Conservation (phyloP, 1,140 invertebrate genomes). For the Sarcophaga peregrina region DNA sequence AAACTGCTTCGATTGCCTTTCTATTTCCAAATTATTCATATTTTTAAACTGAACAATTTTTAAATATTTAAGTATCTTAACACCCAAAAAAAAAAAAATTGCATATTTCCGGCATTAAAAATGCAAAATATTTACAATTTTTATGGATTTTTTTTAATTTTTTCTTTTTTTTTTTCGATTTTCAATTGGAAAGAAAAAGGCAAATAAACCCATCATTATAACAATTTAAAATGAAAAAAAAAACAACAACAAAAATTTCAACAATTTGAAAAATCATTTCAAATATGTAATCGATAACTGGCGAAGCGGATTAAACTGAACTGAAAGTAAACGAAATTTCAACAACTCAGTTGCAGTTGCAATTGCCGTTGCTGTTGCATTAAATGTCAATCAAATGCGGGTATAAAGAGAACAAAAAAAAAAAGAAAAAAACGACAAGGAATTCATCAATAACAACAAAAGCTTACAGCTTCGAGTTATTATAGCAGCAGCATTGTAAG, state of each 20-base stretch:
- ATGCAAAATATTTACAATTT: too few relatives aligned
- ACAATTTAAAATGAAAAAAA: not conserved
- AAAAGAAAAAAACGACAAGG: not conserved
- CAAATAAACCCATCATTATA: not conserved
- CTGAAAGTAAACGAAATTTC: too few relatives aligned
- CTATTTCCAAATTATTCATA: too few relatives aligned
- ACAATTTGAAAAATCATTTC: not conserved
- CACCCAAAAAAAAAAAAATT: too few relatives aligned
- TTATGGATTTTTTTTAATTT: too few relatives aligned
- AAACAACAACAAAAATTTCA: not conserved
- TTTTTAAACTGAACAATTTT: too few relatives aligned
- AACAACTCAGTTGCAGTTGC: not conserved
- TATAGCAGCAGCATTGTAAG: not conserved
- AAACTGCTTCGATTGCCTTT: too few relatives aligned
- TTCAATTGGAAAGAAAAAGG: not conserved
- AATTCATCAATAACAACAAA: not conserved
- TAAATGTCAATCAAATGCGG: slow-evolving; percentile 38
- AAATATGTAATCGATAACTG: slow-evolving; percentile 25
- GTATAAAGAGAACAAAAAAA: not conserved
- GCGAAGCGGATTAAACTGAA: not conserved
- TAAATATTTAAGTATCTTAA: too few relatives aligned
- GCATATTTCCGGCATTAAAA: too few relatives aligned
- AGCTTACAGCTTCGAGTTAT: not conserved
- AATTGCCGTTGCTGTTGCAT: not conserved
- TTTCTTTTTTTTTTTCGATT: too few relatives aligned